phyloP scores from a whole-genome alignment of 2,113 vertebrate genomes.

The Platysternon megacephalum region DNA sequence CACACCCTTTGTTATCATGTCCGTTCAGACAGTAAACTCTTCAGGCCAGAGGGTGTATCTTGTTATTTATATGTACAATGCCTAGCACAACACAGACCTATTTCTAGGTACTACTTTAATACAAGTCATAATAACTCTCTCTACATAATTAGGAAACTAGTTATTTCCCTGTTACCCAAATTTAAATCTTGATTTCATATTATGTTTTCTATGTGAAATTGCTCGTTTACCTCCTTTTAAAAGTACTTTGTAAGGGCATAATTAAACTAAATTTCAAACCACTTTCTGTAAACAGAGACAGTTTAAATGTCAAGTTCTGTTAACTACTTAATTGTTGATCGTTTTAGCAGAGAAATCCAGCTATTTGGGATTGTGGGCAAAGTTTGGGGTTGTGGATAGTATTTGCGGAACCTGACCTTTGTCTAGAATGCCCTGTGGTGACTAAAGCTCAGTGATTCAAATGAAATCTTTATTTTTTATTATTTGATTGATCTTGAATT shows the following conservation, averaged over 20 bases:
- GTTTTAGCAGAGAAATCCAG: background rate
- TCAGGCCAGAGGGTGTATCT: background rate
- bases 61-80: background rate
- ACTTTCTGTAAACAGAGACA: background rate
- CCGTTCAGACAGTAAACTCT: background rate
- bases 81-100: background rate
- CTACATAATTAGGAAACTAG: background rate
- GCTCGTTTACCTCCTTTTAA: background rate
- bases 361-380: background rate
- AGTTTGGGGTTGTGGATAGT: background rate
- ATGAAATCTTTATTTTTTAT: background rate
- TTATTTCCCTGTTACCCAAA: background rate
- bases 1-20: background rate
- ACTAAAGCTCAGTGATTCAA: background rate
- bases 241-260: background rate
- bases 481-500: background rate
- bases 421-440: background rate
- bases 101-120: background rate
- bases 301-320: background rate
- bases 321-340: background rate
- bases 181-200: background rate
- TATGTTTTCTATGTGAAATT: background rate
- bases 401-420: background rate
- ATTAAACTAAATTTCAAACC: background rate
- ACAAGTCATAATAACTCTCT: background rate